Evolutionary conservation across 30 jellyfish, hydroid and myxozoan species (phyloP).

Genomic region (Aurelia aurita): DNA sequence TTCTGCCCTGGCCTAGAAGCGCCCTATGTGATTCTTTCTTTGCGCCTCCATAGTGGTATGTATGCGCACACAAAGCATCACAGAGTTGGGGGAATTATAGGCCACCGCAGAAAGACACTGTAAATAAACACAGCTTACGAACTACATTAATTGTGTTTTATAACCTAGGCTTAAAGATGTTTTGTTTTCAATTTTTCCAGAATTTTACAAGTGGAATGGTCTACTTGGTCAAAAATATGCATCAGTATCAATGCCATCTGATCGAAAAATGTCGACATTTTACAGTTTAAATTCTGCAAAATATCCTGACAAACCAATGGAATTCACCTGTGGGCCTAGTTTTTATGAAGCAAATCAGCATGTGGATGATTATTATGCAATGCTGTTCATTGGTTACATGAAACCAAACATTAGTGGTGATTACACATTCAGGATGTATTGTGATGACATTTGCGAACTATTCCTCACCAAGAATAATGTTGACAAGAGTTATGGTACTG

Average conservation of each 20-base stretch:
- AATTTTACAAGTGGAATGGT: slow-evolving; percentile 39
- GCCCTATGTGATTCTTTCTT: too few relatives aligned
- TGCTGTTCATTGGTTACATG: slow-evolving; percentile 36
- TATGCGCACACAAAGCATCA: too few relatives aligned
- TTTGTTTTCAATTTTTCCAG: background rate
- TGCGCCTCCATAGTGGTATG: too few relatives aligned
- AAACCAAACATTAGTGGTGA: background rate
- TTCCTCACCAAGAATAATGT: background rate
- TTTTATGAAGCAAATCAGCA: background rate
- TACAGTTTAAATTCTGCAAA: slow-evolving; percentile 16
- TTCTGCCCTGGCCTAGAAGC: too few relatives aligned
- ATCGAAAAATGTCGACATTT: background rate
- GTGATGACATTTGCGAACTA: slow-evolving; percentile 32
- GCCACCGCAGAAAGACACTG: too few relatives aligned
- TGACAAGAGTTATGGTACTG: slow-evolving; percentile 2
- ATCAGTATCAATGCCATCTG: background rate
- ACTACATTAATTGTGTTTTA: too few relatives aligned
- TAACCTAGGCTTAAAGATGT: background rate
- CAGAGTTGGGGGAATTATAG: too few relatives aligned
- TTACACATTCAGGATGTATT: slow-evolving; percentile 18
- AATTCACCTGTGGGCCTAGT: slow-evolving; percentile 6
- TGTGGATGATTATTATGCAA: slow-evolving; percentile 6
- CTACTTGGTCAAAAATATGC: slow-evolving; percentile 27
- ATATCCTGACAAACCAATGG: slow-evolving; percentile 7
- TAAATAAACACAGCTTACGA: too few relatives aligned